Percentiles rank a stretch among this genome's conserved stretches.
phyloP scores from a whole-genome alignment of 2,888 invertebrate species.

The Drosophila siamana region DNA sequence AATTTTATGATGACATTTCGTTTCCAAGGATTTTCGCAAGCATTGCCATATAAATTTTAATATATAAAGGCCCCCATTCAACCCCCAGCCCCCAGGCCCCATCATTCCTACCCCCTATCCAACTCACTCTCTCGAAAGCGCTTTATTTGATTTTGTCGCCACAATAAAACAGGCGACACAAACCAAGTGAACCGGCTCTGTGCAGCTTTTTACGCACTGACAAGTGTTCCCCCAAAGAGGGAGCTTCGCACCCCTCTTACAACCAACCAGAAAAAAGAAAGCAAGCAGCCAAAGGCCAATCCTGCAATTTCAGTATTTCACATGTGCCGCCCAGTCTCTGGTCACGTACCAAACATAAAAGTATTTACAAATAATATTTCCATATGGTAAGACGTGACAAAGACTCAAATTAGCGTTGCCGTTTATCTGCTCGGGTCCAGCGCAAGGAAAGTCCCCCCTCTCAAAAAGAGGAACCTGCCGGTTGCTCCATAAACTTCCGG shows the following conservation, averaged over 20 bases:
- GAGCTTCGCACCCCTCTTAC: no score
- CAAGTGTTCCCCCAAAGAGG: constrained; percentile 40
- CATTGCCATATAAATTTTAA: constrained; percentile 73
- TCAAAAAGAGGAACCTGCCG: constrained; percentile 58
- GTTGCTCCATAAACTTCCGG: constrained; percentile 72
- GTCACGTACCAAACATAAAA: constrained; percentile 83
- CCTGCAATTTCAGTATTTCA: constrained; percentile 43
- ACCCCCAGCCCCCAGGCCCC: no score
- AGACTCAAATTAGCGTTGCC: constrained; percentile 83
- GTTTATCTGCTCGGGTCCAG: constrained; percentile 70
- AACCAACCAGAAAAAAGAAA: background rate
- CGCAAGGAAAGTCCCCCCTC: constrained; percentile 33
- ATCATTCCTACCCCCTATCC: no score
- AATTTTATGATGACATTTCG: constrained; percentile 80
- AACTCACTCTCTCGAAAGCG: constrained; percentile 49
- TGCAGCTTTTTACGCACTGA: constrained; percentile 61
- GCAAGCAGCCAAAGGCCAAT: constrained; percentile 44
- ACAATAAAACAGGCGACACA: constrained; percentile 64
- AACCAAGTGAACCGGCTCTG: constrained; percentile 31
- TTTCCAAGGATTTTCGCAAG: constrained; percentile 77
- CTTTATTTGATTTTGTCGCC: constrained; percentile 81
- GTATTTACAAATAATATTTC: constrained; percentile 84
- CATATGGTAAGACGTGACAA: constrained; percentile 84
- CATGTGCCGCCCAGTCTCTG: constrained; percentile 70
- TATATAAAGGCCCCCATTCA: constrained; percentile 70